Conservation (phyloP, 2,797 vertebrate species). For the Siniperca obscura region DNA sequence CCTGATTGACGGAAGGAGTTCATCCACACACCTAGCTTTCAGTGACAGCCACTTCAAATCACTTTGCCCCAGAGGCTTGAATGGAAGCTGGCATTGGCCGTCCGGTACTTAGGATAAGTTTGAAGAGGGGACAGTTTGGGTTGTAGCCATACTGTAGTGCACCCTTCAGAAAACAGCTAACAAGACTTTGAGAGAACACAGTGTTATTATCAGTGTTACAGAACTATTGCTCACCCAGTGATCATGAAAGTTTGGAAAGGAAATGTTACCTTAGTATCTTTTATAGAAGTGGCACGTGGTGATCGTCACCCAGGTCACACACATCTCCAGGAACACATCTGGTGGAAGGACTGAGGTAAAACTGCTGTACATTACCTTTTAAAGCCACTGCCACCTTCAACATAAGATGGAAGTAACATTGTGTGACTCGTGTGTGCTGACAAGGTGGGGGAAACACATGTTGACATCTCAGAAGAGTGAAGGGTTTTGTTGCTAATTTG, state of each 20-base stretch:
- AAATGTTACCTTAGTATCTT: background rate
- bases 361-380: background rate
- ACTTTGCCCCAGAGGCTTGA: background rate
- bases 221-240: background rate
- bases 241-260: background rate
- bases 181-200: background rate
- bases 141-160: background rate
- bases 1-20: background rate
- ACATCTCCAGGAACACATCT: background rate
- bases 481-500: background rate
- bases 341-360: background rate
- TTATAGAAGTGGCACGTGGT: background rate
- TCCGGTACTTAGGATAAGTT: background rate
- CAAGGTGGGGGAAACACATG: constrained; percentile 4
- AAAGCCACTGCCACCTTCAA: background rate
- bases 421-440: background rate
- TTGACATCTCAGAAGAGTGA: background rate
- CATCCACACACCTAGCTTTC: background rate
- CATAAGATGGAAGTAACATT: constrained; percentile 16
- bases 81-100: background rate
- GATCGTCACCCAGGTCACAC: background rate
- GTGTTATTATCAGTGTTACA: background rate
- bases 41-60: background rate
- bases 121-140: background rate
- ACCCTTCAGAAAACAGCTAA: constrained; percentile 4